These are phyloP conservation scores for Deilephila elpenor DNA, from an alignment of 2,888 invertebrate species.

Conservation along the genomic window DNA sequence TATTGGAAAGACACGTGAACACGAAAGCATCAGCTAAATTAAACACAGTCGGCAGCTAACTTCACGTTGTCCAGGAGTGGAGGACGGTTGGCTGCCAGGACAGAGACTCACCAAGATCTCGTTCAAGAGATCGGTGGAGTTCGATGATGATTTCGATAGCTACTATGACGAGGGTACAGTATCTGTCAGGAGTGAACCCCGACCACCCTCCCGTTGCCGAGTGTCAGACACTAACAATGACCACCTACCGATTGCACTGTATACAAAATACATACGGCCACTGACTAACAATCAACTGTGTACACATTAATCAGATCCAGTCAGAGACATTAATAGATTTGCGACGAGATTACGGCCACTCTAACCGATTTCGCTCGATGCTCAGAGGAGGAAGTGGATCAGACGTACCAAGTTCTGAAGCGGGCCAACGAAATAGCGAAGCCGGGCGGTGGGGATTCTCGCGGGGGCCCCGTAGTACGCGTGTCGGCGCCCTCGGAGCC, in stretches of 20 bases:
- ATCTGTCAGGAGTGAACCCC: slow-evolving; percentile 74
- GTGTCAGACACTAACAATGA: slow-evolving; percentile 63
- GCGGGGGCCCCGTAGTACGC: slow-evolving; percentile 78
- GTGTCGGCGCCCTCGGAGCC: slow-evolving; percentile 75
- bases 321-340: slow-evolving; percentile 30
- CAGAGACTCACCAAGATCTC: slow-evolving; percentile 82
- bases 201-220: slow-evolving; percentile 62
- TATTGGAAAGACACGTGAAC: not conserved
- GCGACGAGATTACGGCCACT: slow-evolving; percentile 46
- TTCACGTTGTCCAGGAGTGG: slow-evolving; percentile 78
- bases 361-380: slow-evolving; percentile 70
- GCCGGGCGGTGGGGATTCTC: slow-evolving; percentile 82
- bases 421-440: slow-evolving; percentile 95
- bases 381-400: slow-evolving; percentile 91
- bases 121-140: slow-evolving; percentile 79
- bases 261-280: slow-evolving; percentile 23
- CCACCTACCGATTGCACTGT: slow-evolving; percentile 26
- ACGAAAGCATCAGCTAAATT: slow-evolving; percentile 45
- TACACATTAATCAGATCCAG: slow-evolving; percentile 46
- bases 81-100: slow-evolving; percentile 82
- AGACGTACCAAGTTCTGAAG: slow-evolving; percentile 97
- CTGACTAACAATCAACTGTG: slow-evolving; percentile 39
- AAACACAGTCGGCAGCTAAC: slow-evolving; percentile 68
- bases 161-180: slow-evolving; percentile 80
- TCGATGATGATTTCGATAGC: slow-evolving; percentile 83